phyloP scores from a whole-genome alignment of 2,113 vertebrate genomes.

The Podarcis raffonei region DNA sequence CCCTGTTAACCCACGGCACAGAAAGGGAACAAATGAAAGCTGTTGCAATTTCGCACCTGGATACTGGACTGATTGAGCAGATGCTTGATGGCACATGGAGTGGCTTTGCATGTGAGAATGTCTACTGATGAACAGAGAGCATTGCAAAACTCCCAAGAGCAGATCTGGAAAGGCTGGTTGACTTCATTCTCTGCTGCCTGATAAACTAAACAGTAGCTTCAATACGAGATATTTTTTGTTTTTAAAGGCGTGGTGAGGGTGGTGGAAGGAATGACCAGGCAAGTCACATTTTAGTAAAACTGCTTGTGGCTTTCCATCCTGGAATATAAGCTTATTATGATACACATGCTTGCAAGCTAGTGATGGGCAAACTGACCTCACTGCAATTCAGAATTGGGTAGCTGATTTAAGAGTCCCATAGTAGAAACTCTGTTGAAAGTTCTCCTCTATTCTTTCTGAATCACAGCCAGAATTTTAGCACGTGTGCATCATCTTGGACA shows the following conservation, averaged over 20 bases:
- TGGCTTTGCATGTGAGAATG: rapidly evolving
- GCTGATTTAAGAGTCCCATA: background rate
- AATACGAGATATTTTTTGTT: slow-evolving; percentile 22
- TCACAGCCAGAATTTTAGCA: background rate
- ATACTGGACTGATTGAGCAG: background rate
- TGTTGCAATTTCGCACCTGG: background rate
- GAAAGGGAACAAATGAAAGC: background rate
- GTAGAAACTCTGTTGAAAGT: background rate
- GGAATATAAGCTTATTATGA: too few species aligned
- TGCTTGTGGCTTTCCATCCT: too few species aligned
- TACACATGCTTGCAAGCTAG: background rate
- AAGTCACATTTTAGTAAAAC: too few species aligned
- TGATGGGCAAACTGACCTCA: background rate
- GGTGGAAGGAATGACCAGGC: too few species aligned
- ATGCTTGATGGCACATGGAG: background rate
- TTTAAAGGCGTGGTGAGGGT: background rate
- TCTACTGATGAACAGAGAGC: background rate
- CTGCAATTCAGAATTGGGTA: background rate
- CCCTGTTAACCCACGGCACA: slow-evolving; percentile 16
- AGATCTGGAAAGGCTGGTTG: background rate
- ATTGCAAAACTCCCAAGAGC: slow-evolving; percentile 24
- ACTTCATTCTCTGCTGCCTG: rapidly evolving
- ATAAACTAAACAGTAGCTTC: background rate
- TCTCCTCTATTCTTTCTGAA: background rate
- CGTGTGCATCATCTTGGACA: background rate